These are phyloP conservation scores for Reinhardtius hippoglossoides DNA, from an alignment of 2,113 vertebrate genomes.

Conservation along the genomic window DNA sequence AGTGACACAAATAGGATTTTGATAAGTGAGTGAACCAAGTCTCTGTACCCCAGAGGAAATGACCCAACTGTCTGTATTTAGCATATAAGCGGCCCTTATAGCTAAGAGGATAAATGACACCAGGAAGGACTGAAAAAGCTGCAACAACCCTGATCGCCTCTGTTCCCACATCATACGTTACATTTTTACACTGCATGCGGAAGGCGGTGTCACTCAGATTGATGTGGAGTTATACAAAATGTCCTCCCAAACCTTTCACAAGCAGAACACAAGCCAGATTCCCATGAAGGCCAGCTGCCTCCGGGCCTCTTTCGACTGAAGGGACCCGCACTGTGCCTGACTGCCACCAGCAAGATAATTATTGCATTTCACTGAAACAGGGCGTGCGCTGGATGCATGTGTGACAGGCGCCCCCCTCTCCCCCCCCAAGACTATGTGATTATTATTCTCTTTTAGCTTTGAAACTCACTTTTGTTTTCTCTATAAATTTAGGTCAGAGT, in stretches of 20 bases:
- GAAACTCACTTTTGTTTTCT: slow-evolving; percentile 46
- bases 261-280: slow-evolving; percentile 53
- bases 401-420: slow-evolving; percentile 16
- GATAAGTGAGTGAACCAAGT: neutral
- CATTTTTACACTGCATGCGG: slow-evolving; percentile 27
- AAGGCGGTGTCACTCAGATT: slow-evolving; percentile 45
- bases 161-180: slow-evolving; percentile 39
- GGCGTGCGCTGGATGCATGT: slow-evolving; percentile 3
- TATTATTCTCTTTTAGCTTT: slow-evolving; percentile 6
- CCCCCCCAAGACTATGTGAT: slow-evolving; percentile 18
- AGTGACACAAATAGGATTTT: neutral
- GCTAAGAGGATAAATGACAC: neutral
- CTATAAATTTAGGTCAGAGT: slow-evolving; percentile 69
- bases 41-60: neutral
- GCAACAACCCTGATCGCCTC: neutral
- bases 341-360: slow-evolving; percentile 41
- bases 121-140: neutral
- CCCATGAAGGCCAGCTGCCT: slow-evolving; percentile 43
- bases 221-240: slow-evolving; percentile 52
- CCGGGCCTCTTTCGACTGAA: slow-evolving; percentile 23
- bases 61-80: neutral
- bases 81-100: neutral
- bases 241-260: slow-evolving; percentile 49
- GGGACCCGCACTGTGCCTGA: slow-evolving; percentile 21
- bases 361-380: slow-evolving; percentile 12